These are phyloP conservation scores for Zoanthus solanderi DNA, from an alignment of 92 coral and sea anemone species.

Conservation along the genomic window DNA sequence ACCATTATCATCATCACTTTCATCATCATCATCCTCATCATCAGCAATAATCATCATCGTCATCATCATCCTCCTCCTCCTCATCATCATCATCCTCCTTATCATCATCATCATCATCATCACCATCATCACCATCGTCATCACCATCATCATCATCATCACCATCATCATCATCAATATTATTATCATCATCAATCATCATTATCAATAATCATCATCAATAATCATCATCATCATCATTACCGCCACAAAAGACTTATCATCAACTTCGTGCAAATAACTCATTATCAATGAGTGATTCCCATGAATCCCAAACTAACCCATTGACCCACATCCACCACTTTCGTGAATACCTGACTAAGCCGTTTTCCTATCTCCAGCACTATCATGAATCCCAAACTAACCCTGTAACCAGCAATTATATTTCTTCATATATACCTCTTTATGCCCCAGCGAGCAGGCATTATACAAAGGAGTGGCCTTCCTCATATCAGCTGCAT, in stretches of 20 bases:
- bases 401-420: not conserved
- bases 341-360: no score
- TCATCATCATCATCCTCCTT: no score
- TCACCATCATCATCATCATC: not conserved
- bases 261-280: no score
- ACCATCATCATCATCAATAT: not conserved
- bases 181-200: no score
- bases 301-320: no score
- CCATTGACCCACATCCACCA: not conserved
- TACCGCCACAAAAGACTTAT: not conserved
- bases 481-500: constrained; percentile 13
- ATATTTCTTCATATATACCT: not conserved
- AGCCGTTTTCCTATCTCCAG: not conserved
- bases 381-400: not conserved
- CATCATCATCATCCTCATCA: no score
- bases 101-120: not conserved
- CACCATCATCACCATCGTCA: not conserved
- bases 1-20: no score
- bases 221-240: not conserved
- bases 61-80: no score
- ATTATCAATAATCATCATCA: not conserved
- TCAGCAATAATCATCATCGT: no score
- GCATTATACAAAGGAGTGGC: constrained; percentile 9
- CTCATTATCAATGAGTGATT: no score
- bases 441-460: constrained; percentile 24